A percentile compares a stretch with the other conserved stretches of the same genome.
Evolutionary conservation across 2,888 invertebrate genomes (phyloP).

Genomic region (Bruchidius siliquastri): DNA sequence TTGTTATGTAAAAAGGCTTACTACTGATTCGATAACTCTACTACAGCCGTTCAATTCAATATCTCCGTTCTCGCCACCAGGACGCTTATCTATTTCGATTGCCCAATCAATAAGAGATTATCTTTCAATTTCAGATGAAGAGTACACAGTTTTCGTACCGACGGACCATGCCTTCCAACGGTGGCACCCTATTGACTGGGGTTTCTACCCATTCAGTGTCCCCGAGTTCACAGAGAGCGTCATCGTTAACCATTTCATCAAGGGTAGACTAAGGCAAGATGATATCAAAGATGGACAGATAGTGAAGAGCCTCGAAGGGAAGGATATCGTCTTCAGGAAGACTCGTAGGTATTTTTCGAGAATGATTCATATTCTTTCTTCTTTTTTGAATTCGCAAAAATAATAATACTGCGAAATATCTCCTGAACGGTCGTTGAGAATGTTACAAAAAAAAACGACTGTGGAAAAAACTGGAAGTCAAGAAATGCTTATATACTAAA

Average conservation of each 20-base stretch:
- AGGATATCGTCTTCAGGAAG: conserved; percentile 54
- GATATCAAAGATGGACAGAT: conserved; percentile 53
- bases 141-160: conserved; percentile 60
- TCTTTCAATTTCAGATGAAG: conserved; percentile 45
- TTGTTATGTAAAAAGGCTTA: no score
- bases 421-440: no score
- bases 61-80: no score
- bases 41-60: no score
- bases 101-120: no score
- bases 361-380: background rate
- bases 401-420: no score
- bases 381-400: background rate
- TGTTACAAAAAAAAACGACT: no score
- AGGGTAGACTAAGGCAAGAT: conserved; percentile 54
- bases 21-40: no score
- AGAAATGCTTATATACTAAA: no score
- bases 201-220: conserved; percentile 64
- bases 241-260: conserved; percentile 58
- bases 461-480: no score
- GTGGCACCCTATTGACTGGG: conserved; percentile 68
- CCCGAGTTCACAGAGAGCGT: conserved; percentile 60
- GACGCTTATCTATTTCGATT: no score
- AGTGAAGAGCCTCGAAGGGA: conserved; percentile 56
- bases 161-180: conserved; percentile 62
- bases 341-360: conserved; percentile 50